Percentiles rank a stretch among this genome's conserved stretches.
These are phyloP conservation scores for Pachyuromys duprasi DNA, from an alignment of 2,797 vertebrate species.

Conservation along the genomic window DNA sequence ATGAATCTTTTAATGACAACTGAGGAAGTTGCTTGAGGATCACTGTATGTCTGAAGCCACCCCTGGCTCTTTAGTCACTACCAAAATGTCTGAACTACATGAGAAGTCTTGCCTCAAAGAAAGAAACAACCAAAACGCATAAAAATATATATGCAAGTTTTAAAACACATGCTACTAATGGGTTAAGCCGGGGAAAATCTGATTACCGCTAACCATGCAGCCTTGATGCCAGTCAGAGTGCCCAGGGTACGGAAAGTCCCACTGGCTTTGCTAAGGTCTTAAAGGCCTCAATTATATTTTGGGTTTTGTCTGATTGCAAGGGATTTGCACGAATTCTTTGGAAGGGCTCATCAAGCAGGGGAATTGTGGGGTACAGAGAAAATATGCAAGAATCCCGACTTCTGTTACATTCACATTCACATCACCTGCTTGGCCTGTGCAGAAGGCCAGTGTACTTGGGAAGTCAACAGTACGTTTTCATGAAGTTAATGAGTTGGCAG, in stretches of 20 bases:
- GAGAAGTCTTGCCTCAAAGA: neutral
- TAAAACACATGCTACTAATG: neutral
- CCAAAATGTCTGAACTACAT: neutral
- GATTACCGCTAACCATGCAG: neutral
- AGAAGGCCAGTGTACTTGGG: conserved; percentile 21
- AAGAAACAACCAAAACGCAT: neutral
- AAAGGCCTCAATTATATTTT: neutral
- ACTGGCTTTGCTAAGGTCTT: neutral
- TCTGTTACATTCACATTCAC: neutral
- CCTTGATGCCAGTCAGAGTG: neutral
- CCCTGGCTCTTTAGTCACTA: neutral
- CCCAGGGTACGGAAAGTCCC: neutral
- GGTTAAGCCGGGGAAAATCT: neutral
- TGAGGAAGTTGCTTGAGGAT: neutral
- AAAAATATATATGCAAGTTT: neutral
- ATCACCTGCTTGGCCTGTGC: neutral
- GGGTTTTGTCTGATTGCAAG: neutral
- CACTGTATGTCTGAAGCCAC: no score
- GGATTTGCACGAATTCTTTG: neutral
- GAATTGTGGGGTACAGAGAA: neutral
- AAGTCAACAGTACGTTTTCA: conserved; percentile 51
- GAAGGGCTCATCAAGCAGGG: neutral
- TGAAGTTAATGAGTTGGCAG: conserved; percentile 49
- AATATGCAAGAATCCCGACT: neutral
- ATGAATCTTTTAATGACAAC: neutral